Percentiles rank a stretch among this genome's conserved stretches.
These are phyloP conservation scores for Cheilosia grossa DNA, from an alignment of 2,888 invertebrate species.

Conservation along the genomic window DNA sequence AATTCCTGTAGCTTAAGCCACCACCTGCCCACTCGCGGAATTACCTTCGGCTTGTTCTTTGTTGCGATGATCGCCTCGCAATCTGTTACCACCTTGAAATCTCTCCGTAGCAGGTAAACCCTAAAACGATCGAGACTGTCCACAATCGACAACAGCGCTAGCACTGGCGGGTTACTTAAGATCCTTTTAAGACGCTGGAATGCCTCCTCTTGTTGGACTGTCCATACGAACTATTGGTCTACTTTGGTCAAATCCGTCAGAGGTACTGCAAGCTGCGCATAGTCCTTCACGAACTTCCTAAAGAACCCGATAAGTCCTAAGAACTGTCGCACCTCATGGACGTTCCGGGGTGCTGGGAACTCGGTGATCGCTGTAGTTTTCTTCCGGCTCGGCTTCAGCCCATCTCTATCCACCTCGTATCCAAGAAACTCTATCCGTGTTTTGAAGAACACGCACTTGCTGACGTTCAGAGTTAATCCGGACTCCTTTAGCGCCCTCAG, in stretches of 20 bases:
- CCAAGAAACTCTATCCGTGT: too few relatives aligned
- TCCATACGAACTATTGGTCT: not conserved
- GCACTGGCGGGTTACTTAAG: slow-evolving; percentile 18
- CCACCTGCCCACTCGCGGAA: slow-evolving; percentile 18
- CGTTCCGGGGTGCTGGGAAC: slow-evolving; percentile 12
- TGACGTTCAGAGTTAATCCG: not conserved
- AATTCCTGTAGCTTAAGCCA: slow-evolving; percentile 38
- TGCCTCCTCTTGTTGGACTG: not conserved
- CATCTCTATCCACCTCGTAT: too few relatives aligned
- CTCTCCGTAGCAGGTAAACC: too few relatives aligned
- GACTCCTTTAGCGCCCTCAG: not conserved
- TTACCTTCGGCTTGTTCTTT: slow-evolving; percentile 1
- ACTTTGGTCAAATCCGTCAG: not conserved
- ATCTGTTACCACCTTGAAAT: too few relatives aligned
- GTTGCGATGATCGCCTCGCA: slow-evolving; percentile 6
- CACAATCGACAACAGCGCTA: slow-evolving; percentile 75
- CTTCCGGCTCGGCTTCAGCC: not conserved
- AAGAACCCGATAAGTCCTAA: slow-evolving; percentile 26
- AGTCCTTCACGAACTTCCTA: slow-evolving; percentile 15
- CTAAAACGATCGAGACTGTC: too few relatives aligned
- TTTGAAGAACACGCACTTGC: not conserved
- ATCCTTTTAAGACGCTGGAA: not conserved
- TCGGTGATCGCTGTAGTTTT: slow-evolving; percentile 16
- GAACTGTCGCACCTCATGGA: slow-evolving; percentile 21
- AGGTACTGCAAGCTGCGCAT: not conserved